These are phyloP conservation scores for Panopea generosa DNA, from an alignment of 2,888 invertebrate species.

Conservation along the genomic window DNA sequence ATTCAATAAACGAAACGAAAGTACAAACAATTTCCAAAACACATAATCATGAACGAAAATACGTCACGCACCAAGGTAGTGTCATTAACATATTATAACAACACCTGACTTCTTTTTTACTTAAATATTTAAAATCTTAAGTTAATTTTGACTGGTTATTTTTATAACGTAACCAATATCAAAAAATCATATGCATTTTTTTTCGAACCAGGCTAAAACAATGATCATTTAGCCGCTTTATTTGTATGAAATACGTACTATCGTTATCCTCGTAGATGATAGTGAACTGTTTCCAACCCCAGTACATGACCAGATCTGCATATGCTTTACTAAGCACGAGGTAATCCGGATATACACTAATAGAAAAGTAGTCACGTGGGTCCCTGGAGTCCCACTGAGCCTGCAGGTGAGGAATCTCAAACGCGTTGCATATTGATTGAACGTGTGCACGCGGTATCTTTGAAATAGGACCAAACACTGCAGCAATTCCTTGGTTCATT, in stretches of 20 bases:
- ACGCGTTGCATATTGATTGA: conserved; percentile 92
- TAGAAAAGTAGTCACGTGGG: conserved; percentile 93
- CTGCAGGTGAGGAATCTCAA: conserved; percentile 95
- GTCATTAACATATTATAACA: no score
- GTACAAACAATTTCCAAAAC: no score
- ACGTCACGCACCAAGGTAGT: no score
- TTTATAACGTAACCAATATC: no score
- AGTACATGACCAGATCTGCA: conserved; percentile 91
- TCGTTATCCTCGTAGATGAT: conserved; percentile 95
- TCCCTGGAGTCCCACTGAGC: conserved; percentile 91
- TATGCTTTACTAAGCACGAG: conserved; percentile 92
- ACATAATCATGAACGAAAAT: no score
- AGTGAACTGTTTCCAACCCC: conserved; percentile 94
- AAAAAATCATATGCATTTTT: no score
- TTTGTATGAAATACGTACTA: conserved; percentile 86
- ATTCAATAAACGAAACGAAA: no score
- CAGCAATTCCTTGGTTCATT: conserved; percentile 90
- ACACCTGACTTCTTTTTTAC: no score
- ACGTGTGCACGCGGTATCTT: conserved; percentile 90
- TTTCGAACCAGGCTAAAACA: no score
- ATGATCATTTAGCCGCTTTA: no score
- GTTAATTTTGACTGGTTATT: no score
- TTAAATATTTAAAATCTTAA: no score
- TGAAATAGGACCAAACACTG: conserved; percentile 93
- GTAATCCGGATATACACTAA: conserved; percentile 92